Base-by-base conservation (phyloP, 2,888 invertebrate genomes). In the Keiferia lycopersicella region DNA sequence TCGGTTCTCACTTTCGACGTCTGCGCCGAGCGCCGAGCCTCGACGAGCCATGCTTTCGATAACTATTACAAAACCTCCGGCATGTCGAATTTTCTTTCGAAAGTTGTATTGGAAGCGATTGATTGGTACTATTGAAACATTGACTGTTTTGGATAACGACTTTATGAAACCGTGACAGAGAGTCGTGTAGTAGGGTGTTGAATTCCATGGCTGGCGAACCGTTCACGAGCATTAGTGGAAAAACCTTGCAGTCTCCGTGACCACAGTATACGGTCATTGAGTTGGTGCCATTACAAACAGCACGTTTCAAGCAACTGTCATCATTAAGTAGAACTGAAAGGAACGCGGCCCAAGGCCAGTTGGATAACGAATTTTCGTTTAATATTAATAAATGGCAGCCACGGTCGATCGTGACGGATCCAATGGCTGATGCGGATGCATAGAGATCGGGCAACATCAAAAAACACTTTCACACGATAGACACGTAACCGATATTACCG, bases 341-440 rank as follows among this genome's bases (percentile, higher is more conserved):
- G 89, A 87, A 83, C 87, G 76, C 71, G 72, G 79, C 77, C 84
- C 89, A 88, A 91, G 91, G 91, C 88, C 84, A 86, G 78, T 82
- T 86, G 87, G 84, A 90, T 90, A 89, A 89, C 89, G 88, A 88
- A 91, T 90, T 91, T 91, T 90, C 86, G 85, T 88, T 88, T 86
- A 86, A 86, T 88, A 87, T 88, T 88, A 87, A 88, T 88, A 88
- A 88, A 86, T 85, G 82, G 83, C 84, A 83, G 81, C 81, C 84
- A 84, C 79, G 83, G 84, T 76, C 79, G 82, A 83, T 87, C 86
- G 87, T 88, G 87, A 85, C 84, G 82, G 83, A 83, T 82, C 75
- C 79, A 79, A 79, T 80, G 77, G 79, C 81, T 77, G 78, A 83
- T 76, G 81, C 85, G 84, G 84, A 87, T 84, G 83, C 83, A 82